Evolutionary conservation across 2,888 invertebrate species (phyloP), one percentile per base, ranked within the genome.

Genomic region (Suillia variegata): DNA sequence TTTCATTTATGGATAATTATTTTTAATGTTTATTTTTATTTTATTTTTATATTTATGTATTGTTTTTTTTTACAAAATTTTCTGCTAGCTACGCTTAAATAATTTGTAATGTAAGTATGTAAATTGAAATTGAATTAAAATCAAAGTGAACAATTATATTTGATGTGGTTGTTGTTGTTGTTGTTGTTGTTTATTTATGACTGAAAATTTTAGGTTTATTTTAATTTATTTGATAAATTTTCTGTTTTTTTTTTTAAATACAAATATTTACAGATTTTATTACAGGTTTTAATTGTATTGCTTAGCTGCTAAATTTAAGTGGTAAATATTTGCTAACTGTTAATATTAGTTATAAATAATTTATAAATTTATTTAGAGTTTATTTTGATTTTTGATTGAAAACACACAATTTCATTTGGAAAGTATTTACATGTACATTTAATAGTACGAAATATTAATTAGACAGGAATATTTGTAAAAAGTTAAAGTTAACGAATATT

Each of bases 201-300:
- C n/a, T 33, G 10, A 13, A 12, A 13, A 12, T 33, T 42, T 15
- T 6, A n/a, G 18, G 18, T 15, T 65, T 62, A 62, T 48, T 70
- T 67, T 71, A 71, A 73, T 70, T 72, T 75, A 66, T 66, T 67
- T 62, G 26, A 26, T 26, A n/a, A n/a, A n/a, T n/a, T n/a, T n/a
- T n/a, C n/a, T n/a, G n/a, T n/a, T n/a, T n/a, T n/a, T n/a, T n/a
- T n/a, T n/a, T n/a, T n/a, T n/a, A n/a, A 26, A 26, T 26, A 10
- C 10, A 10, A 10, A 26, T 26, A 26, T 26, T 26, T 26, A 26
- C 26, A 26, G 26, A 10, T 38, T 10, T n/a, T 13, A 38, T 38
- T 26, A 26, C 26, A 26, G 10, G 26, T 26, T 26, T 26, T 26
- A 6, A 10, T 26, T 26, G 26, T 26, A 10, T 26, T 26, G 5